These are phyloP conservation scores for Phoenicopterus ruber DNA, from an alignment of 2,113 vertebrate species.

Conservation along the genomic window DNA sequence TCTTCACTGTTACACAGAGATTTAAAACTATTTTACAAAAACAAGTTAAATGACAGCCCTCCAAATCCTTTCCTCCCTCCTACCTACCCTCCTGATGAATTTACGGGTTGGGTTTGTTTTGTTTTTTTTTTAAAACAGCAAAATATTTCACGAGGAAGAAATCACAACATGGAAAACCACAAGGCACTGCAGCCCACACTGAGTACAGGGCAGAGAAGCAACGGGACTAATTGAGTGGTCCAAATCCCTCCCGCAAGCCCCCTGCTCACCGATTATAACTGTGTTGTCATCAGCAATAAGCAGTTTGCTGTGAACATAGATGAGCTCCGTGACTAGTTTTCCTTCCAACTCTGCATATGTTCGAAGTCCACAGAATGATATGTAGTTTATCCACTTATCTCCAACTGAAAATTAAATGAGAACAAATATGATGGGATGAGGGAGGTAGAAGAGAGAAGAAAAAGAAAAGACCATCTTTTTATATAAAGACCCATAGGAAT, in stretches of 20 bases:
- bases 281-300: constrained; percentile 94
- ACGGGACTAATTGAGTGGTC: neutral
- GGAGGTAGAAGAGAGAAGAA: neutral
- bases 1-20: neutral
- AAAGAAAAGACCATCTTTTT: neutral
- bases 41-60: constrained; percentile 9
- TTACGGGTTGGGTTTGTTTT: neutral
- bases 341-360: constrained; percentile 91
- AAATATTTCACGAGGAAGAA: neutral
- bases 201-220: neutral
- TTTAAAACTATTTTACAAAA: constrained; percentile 13
- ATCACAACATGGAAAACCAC: neutral
- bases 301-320: constrained; percentile 98
- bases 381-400: constrained; percentile 95
- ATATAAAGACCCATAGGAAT: neutral
- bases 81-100: neutral
- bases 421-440: neutral
- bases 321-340: constrained; percentile 89
- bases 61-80: neutral
- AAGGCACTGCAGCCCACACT: neutral
- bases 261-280: constrained; percentile 90
- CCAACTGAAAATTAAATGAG: constrained; percentile 79
- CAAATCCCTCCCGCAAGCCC: neutral
- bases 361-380: constrained; percentile 91
- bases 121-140: neutral